Evolutionary conservation across 2,888 invertebrate genomes (phyloP), one percentile per base, ranked within the genome.

Genomic region (Aquatica leii): DNA sequence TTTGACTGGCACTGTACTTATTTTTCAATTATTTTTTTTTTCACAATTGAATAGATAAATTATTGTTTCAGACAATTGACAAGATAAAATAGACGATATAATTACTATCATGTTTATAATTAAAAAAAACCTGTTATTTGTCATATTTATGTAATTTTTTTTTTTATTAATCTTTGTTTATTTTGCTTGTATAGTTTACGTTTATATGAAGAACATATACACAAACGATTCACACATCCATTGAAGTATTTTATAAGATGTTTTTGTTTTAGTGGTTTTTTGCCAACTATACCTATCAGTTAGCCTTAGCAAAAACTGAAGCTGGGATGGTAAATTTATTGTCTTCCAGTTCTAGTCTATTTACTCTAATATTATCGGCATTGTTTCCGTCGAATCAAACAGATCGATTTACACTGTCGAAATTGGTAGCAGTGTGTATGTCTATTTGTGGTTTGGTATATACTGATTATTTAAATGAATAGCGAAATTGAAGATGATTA

Each of bases 281-380:
- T 75, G 95, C 95, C 60, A 97, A 96, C 83, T 95, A 96, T 80
- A 88, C 94, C 59, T 96, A 94, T 83, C 96, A 97, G 81, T 85
- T 95, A 76, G 94, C 97, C 52, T 83, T 97, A 67, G 86, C 90
- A 55, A 88, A 92, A 82, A 91, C 94, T 2, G 90, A 93, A 76
- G 88, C 95, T 11, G 92, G 93, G 58, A 88, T 96, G 62, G 95
- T 97, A 41, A 95, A 94, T 71, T 88, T 97, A 55, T 84, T 97
- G 75, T 94, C 94, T 66, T 94, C 96, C 21, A 90, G 94, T 0
- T 92, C 97, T 46, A 93, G 94, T 71, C 87, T 98, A 59, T 94
- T 97, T 78, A 95, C 96, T 11, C 84, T 98, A 59, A 84, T 95
- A 34, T 85, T 97, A 71, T 94, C 97, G 49, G 92, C 95, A 11